A percentile compares a stretch with the other conserved stretches of the same genome.
Evolutionary conservation across 2,797 vertebrate genomes (phyloP).

Genomic region (Lacerta agilis): DNA sequence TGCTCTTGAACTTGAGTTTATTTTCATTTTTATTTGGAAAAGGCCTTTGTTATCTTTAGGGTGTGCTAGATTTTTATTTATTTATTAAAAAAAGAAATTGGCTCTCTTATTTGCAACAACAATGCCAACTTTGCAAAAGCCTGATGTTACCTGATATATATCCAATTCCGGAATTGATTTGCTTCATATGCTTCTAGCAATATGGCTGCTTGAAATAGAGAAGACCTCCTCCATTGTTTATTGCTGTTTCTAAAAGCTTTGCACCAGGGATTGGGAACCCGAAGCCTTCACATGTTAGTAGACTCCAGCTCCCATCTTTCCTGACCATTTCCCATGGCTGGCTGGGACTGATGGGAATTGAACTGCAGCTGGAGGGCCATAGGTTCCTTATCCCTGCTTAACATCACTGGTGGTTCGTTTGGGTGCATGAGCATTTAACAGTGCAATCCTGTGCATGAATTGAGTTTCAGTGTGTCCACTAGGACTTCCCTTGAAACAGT

Average conservation of each 20-base stretch:
- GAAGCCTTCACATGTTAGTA: too few relatives aligned
- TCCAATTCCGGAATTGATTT: neutral
- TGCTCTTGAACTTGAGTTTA: conserved; percentile 6
- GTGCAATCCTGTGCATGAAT: neutral
- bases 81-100: neutral
- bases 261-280: too few relatives aligned
- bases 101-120: neutral
- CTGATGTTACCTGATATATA: neutral
- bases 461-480: too few relatives aligned
- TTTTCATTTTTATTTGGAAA: neutral
- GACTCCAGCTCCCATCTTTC: too few relatives aligned
- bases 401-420: neutral
- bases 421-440: neutral
- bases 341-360: too few relatives aligned
- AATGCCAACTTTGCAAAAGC: neutral
- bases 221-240: neutral
- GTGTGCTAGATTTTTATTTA: neutral
- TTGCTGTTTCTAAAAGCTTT: neutral
- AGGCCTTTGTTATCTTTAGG: neutral
- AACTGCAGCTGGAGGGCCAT: neutral
- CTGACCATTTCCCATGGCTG: too few relatives aligned
- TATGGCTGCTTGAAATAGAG: neutral
- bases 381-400: neutral
- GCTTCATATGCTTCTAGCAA: neutral
- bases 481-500: too few relatives aligned